Evolutionary conservation across 2,888 invertebrate genomes (phyloP).

Genomic region (Rotaria magnacalcarata): DNA sequence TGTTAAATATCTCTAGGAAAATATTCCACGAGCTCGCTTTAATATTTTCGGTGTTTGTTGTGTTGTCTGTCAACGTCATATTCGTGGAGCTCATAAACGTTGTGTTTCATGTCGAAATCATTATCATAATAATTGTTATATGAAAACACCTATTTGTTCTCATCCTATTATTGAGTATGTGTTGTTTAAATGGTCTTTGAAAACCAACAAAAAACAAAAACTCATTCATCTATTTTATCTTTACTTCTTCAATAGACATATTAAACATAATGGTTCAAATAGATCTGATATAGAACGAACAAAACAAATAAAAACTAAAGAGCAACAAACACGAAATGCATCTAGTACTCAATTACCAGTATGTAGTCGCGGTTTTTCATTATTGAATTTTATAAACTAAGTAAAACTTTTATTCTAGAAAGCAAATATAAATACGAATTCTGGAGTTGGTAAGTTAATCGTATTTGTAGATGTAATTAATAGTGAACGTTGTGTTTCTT

Average conservation of each 20-base stretch:
- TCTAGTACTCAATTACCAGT: neutral
- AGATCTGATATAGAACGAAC: neutral
- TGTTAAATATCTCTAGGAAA: slow-evolving; percentile 11
- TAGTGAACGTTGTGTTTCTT: neutral
- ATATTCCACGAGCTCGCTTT: neutral
- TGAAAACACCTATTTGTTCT: slow-evolving; percentile 5
- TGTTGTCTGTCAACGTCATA: neutral
- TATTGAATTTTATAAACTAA: too few relatives aligned
- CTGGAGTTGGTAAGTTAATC: neutral
- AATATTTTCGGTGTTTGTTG: neutral
- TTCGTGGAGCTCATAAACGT: neutral
- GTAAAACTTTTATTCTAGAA: neutral
- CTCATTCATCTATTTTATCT: neutral
- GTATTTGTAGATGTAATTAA: neutral
- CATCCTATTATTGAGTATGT: neutral
- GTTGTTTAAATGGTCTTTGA: neutral
- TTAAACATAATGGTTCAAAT: neutral
- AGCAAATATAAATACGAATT: too few relatives aligned
- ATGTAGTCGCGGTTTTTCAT: neutral
- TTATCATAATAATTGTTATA: neutral
- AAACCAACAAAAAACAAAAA: neutral
- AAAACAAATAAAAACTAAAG: neutral
- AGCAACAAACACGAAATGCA: neutral
- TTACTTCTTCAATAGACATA: neutral
- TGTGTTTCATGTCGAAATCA: slow-evolving; percentile 1